Conservation (phyloP, 92 coral and sea anemone species). For the Meandrina meandrites region DNA sequence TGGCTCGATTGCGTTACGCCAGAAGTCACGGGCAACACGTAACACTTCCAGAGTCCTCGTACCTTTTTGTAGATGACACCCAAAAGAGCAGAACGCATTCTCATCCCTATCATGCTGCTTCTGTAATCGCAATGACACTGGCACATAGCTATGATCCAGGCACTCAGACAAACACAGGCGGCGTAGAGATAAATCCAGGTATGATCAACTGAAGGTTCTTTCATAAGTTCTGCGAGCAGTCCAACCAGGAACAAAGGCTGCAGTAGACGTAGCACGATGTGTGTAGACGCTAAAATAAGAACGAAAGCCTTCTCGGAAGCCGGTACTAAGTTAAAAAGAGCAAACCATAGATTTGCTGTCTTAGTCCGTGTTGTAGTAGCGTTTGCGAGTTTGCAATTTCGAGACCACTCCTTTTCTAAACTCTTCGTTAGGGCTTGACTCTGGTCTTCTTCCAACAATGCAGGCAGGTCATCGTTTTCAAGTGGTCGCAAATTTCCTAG, state of each 20-base stretch:
- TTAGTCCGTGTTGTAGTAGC: too few species aligned
- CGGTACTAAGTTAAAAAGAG: background rate
- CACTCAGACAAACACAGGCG: background rate
- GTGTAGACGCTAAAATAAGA: background rate
- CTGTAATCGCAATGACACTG: constrained; percentile 22
- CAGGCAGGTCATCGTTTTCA: constrained; percentile 12
- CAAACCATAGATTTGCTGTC: background rate
- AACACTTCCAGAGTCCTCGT: background rate
- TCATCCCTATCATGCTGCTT: constrained; percentile 11
- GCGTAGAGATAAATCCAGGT: constrained; percentile 13
- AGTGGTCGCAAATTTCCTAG: constrained; percentile 9
- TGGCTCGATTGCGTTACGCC: too few species aligned
- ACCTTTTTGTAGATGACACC: constrained; percentile 30
- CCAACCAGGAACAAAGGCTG: constrained; percentile 26
- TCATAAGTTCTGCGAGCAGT: constrained; percentile 16
- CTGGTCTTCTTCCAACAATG: constrained; percentile 17
- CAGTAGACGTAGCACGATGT: background rate
- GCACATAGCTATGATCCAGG: constrained; percentile 21
- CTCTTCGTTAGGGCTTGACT: background rate
- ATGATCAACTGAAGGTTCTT: background rate
- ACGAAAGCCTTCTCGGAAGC: background rate
- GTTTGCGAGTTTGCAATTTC: background rate
- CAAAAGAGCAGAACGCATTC: constrained; percentile 19
- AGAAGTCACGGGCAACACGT: too few species aligned
- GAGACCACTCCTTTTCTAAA: constrained; percentile 1